Percentiles rank a stretch among this genome's conserved stretches.
Evolutionary conservation across 2,113 vertebrate species (phyloP).

Genomic region (Mobula birostris): DNA sequence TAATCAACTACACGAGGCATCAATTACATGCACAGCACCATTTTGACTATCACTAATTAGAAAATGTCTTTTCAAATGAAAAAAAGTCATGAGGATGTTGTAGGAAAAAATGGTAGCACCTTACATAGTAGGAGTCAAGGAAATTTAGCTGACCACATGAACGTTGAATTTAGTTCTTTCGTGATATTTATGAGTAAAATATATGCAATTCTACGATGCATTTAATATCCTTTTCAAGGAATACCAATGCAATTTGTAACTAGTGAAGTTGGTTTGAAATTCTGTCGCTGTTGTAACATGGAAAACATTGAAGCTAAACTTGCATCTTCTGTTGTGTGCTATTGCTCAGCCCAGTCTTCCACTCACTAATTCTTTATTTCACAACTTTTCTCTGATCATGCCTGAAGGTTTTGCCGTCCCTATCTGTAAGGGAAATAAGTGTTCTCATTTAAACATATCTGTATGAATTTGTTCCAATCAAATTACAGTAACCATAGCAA

Average conservation of each 20-base stretch:
- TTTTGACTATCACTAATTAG: no score
- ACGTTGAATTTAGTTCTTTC: not conserved
- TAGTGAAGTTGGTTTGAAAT: no score
- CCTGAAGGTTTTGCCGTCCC: not conserved
- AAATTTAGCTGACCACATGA: not conserved
- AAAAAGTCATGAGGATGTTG: no score
- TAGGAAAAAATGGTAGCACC: not conserved
- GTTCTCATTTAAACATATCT: not conserved
- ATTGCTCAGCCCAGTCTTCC: not conserved
- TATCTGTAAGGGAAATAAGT: not conserved
- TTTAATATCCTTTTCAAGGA: no score
- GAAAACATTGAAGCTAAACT: not conserved
- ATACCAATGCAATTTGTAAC: no score
- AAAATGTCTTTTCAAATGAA: no score
- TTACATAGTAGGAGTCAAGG: not conserved
- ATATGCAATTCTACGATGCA: no score
- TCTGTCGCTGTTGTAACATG: no score
- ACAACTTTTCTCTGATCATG: not conserved
- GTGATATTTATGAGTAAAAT: not conserved
- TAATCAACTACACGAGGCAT: no score
- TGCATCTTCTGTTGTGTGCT: not conserved
- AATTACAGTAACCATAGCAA: slow-evolving; percentile 12
- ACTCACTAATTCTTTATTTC: not conserved
- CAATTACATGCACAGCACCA: no score
- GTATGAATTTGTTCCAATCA: not conserved